Conservation (phyloP, 1,140 invertebrate genomes). For the Bombus haemorrhoidalis region DNA sequence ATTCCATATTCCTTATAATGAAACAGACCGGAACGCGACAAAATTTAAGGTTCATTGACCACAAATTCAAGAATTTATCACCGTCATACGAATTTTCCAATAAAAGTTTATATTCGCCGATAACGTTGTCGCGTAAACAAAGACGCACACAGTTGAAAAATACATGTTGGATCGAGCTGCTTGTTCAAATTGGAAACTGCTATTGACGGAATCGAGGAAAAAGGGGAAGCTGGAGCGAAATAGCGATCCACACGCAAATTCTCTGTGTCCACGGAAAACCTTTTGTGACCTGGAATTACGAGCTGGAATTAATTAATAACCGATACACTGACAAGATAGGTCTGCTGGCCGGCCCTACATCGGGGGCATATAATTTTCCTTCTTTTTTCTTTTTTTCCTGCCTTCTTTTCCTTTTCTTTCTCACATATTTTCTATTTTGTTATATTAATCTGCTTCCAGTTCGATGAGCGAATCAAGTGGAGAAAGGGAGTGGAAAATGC, state of each 20-base stretch:
- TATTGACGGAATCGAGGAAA: slow-evolving; percentile 8
- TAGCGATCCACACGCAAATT: slow-evolving; percentile 9
- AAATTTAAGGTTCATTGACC: background rate
- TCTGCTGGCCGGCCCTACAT: background rate
- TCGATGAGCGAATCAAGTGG: background rate
- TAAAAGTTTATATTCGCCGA: background rate
- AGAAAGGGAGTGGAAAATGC: no score
- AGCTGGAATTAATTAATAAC: slow-evolving; percentile 44
- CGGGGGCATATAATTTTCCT: background rate
- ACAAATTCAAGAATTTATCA: background rate
- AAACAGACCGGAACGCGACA: no score
- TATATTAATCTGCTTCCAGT: background rate
- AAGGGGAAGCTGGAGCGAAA: background rate
- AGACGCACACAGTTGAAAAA: background rate
- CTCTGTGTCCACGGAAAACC: background rate
- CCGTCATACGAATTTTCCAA: no score
- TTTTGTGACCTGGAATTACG: slow-evolving; percentile 33
- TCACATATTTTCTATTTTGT: background rate
- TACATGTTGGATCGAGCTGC: background rate
- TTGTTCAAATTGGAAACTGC: slow-evolving; percentile 36
- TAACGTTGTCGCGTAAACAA: background rate
- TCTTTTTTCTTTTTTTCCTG: background rate
- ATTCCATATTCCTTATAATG: background rate
- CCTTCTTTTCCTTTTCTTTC: background rate
- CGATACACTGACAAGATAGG: slow-evolving; percentile 26